Base-by-base conservation (phyloP, 2,888 invertebrate genomes). In the Parnassius mnemosyne region DNA sequence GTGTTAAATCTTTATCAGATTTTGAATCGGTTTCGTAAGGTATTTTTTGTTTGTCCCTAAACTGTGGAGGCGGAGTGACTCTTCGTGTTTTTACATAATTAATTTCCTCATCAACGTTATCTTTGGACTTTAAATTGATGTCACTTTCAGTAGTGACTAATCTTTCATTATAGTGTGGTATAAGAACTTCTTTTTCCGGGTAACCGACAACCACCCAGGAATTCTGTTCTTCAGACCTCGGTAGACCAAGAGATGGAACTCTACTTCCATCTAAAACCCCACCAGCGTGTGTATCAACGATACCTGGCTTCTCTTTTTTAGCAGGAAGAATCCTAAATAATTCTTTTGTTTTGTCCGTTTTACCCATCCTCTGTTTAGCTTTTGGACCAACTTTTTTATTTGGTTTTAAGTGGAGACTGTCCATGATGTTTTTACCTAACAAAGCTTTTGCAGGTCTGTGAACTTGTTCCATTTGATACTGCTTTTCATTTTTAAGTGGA, bases 381-480 rank as follows among this genome's bases (percentile, higher is more conserved):
- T 89, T 91, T 9, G 87, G 85, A 1, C 90, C 91, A 11, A 79
- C 75, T 77, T 92, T 92, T 69, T 92, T 92, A 13, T 81, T 81
- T 2, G 91, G 89, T 73, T 91, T 92, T 60, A 92, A 75, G 65
- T 92, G 82, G 10, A 92, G 80, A 69, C 92, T 92, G 59, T 92
- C 92, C 83, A 86, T 89, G 12, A 92, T 88, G 66, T 92, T 92
- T 71, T 91, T 90, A 5, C 87, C 89, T 20, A 90, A 74, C 63
- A 92, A 76, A 16, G 89, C 89, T 74, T 89, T 89, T 11, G 83
- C 71, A 2, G 89, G 89, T 68, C 87, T 86, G 68, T 89, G 89
- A 12, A 88, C 68, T 73, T 81, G 75, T 61, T 83, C 84, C 10
- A 71, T 79, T 49, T 74, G 76, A 42, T 72, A 70, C 43, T 78